These are phyloP conservation scores for Dryococelus australis DNA, from an alignment of 2,888 invertebrate species.

Conservation along the genomic window DNA sequence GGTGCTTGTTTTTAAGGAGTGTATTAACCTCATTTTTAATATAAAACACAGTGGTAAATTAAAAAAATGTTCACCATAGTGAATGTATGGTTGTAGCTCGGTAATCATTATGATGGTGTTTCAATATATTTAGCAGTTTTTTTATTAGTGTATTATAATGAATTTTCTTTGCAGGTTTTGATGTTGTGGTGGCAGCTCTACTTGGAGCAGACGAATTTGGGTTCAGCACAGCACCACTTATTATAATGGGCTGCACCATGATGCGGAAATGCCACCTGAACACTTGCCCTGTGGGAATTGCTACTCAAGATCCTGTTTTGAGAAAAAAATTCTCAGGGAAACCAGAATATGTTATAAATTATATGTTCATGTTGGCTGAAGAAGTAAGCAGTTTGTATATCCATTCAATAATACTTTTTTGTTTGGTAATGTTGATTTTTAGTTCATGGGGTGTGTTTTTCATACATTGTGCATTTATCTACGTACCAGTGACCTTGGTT, in stretches of 20 bases:
- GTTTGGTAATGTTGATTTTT: neutral
- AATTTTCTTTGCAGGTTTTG: constrained; percentile 70
- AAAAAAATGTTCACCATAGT: too few relatives aligned
- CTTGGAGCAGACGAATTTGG: constrained; percentile 99
- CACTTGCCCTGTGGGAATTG: constrained; percentile 98
- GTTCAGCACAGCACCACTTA: constrained; percentile 97
- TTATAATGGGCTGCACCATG: constrained; percentile 99
- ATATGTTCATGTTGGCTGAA: constrained; percentile 96
- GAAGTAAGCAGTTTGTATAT: constrained; percentile 68
- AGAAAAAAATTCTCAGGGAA: constrained; percentile 97
- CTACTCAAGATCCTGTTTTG: constrained; percentile 96
- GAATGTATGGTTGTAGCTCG: too few relatives aligned
- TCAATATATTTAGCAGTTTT: too few relatives aligned
- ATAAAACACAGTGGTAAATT: too few relatives aligned
- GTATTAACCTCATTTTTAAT: too few relatives aligned
- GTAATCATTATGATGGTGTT: too few relatives aligned
- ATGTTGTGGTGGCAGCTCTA: constrained; percentile 93
- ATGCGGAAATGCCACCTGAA: constrained; percentile 99
- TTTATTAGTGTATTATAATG: neutral
- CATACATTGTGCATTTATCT: too few relatives aligned
- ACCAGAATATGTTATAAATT: constrained; percentile 97
- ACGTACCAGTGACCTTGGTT: too few relatives aligned
- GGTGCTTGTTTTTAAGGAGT: too few relatives aligned
- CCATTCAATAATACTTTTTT: neutral
- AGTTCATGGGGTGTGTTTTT: too few relatives aligned